Conservation (phyloP, 2,113 vertebrate species). For the Tupaia tana region DNA sequence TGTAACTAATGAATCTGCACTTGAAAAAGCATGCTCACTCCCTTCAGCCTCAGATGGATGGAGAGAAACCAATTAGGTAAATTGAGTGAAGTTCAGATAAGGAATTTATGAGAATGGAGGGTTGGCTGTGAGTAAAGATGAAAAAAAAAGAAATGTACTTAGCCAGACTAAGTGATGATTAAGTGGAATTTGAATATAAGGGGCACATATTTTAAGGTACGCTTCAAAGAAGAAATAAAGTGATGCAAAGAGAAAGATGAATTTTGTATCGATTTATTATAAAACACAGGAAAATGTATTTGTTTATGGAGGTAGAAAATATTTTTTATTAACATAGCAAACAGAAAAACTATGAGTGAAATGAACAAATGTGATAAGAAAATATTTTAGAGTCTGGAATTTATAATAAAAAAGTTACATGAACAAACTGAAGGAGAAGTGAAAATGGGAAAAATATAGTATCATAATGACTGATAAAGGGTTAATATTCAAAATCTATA, state of each 20-base stretch:
- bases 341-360: background rate
- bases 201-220: conserved; percentile 52
- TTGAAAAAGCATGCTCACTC: conserved; percentile 66
- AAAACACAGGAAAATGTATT: conserved; percentile 29
- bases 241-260: conserved; percentile 28
- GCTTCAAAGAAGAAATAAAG: conserved; percentile 60
- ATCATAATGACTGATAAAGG: background rate
- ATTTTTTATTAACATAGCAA: conserved; percentile 19
- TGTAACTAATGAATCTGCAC: conserved; percentile 70
- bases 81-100: conserved; percentile 77
- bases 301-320: background rate
- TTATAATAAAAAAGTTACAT: background rate
- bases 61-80: conserved; percentile 75
- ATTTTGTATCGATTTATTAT: conserved; percentile 1
- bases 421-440: background rate
- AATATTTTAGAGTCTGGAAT: conserved; percentile 3
- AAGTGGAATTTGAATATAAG: conserved; percentile 61
- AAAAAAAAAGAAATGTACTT: conserved; percentile 73
- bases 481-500: background rate
- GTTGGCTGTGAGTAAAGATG: conserved; percentile 70
- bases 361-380: background rate
- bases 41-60: conserved; percentile 60
- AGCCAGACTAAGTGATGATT: conserved; percentile 71
- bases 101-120: conserved; percentile 73
- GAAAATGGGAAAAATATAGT: conserved; percentile 9